Conservation (phyloP, 92 coral and sea anemone genomes). For the Phenganax stokvisi region DNA sequence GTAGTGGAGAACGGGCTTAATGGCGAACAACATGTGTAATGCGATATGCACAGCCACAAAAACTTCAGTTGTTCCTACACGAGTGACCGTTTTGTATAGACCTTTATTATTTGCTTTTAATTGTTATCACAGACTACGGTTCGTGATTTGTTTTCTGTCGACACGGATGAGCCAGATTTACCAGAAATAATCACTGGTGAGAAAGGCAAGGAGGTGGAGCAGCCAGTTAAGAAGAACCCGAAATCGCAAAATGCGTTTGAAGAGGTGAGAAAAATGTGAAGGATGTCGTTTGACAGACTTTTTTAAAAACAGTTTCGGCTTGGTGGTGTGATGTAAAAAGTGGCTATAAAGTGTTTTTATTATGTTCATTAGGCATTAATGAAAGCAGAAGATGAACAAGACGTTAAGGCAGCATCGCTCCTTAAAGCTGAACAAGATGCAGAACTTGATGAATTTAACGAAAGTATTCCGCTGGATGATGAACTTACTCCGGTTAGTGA, state of each 20-base stretch:
- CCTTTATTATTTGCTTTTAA: no score
- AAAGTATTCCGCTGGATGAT: slow-evolving; percentile 72
- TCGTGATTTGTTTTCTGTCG: slow-evolving; percentile 24
- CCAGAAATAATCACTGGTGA: slow-evolving; percentile 37
- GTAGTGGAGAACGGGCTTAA: no score
- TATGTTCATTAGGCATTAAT: slow-evolving; percentile 58
- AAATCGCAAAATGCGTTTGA: slow-evolving; percentile 64
- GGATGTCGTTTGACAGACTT: no score
- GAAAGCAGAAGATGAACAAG: slow-evolving; percentile 97
- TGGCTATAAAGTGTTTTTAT: not conserved
- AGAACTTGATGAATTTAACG: slow-evolving; percentile 94
- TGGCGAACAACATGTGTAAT: no score
- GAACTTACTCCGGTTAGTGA: slow-evolving; percentile 60
- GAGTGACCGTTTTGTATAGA: no score
- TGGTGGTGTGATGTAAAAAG: not conserved
- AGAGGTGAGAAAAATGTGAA: slow-evolving; percentile 51
- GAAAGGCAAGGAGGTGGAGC: slow-evolving; percentile 35
- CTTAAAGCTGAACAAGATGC: slow-evolving; percentile 96
- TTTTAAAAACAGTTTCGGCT: no score
- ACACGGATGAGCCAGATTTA: slow-evolving; percentile 5
- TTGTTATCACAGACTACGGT: slow-evolving; percentile 6
- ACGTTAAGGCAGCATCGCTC: slow-evolving; percentile 89
- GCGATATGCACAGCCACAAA: no score
- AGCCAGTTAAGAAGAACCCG: slow-evolving; percentile 34
- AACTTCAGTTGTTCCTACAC: no score